A percentile compares a stretch with the other conserved stretches of the same genome.
phyloP scores from a whole-genome alignment of 2,888 invertebrate species.

The Cephus sareptanus region DNA sequence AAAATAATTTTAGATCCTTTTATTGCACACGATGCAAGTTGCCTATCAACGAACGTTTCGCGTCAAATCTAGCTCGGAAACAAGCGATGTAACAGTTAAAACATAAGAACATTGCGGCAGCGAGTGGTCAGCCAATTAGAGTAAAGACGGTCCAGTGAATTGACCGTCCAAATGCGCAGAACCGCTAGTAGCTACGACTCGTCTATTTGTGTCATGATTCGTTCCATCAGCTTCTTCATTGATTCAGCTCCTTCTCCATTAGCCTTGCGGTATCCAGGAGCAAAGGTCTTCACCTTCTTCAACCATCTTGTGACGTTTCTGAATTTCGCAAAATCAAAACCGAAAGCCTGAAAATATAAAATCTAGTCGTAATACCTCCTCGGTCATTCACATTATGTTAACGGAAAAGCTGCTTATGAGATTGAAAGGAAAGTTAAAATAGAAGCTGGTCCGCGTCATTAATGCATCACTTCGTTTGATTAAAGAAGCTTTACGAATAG shows the following conservation, averaged over 20 bases:
- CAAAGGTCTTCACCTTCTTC: conserved; percentile 70
- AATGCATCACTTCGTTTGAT: not conserved
- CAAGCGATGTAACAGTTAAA: too few relatives aligned
- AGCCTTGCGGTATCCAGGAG: conserved; percentile 70
- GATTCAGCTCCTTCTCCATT: conserved; percentile 57
- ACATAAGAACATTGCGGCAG: too few relatives aligned
- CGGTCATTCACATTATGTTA: not conserved
- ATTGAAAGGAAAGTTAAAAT: not conserved
- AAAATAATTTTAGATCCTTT: too few relatives aligned
- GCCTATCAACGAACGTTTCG: too few relatives aligned
- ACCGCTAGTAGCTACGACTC: too few relatives aligned
- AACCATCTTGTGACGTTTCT: conserved; percentile 77
- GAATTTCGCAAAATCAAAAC: conserved; percentile 68
- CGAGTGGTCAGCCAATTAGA: too few relatives aligned
- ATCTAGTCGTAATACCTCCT: not conserved
- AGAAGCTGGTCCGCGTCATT: not conserved
- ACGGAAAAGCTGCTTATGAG: not conserved
- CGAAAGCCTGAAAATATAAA: conserved; percentile 42
- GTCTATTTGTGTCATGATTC: too few relatives aligned
- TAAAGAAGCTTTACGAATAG: not conserved
- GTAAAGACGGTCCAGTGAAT: too few relatives aligned
- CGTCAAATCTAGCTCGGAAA: too few relatives aligned
- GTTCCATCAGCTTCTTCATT: conserved; percentile 30
- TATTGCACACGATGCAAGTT: too few relatives aligned
- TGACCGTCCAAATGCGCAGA: too few relatives aligned